Conservation (phyloP, 2,113 vertebrate genomes). For the Piaya cayana region DNA sequence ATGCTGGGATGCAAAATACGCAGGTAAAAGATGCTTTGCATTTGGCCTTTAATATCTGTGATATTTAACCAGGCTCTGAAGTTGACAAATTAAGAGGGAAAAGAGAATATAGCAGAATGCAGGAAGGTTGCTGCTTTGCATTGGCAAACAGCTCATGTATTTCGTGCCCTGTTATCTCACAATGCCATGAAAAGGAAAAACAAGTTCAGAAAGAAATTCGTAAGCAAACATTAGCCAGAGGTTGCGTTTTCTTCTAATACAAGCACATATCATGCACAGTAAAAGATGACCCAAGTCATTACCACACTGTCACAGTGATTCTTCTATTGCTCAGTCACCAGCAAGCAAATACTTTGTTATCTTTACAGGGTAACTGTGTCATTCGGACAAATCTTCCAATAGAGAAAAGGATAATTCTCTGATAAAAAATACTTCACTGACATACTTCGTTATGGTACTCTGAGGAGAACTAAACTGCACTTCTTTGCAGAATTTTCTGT, state of each 20-base stretch:
- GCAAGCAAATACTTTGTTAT: not conserved
- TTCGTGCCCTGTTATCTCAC: not conserved
- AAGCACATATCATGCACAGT: fast-evolving
- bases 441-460: not conserved
- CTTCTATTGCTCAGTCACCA: not conserved
- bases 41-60: conserved; percentile 18
- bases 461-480: not conserved
- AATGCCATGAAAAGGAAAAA: not conserved
- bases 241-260: not conserved
- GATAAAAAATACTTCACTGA: not conserved
- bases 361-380: not conserved
- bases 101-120: not conserved
- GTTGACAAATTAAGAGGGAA: conserved; percentile 22
- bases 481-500: not conserved
- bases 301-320: not conserved
- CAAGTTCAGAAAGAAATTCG: not conserved
- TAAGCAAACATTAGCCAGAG: not conserved
- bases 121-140: not conserved
- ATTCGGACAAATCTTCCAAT: not conserved
- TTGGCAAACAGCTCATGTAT: not conserved
- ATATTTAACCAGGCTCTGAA: conserved; percentile 22
- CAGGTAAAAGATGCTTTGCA: conserved; percentile 18
- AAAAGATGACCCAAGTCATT: not conserved
- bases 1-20: not conserved
- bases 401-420: not conserved